These are phyloP conservation scores for Rotaria sp. DNA, from an alignment of 2,888 invertebrate species.

Conservation along the genomic window DNA sequence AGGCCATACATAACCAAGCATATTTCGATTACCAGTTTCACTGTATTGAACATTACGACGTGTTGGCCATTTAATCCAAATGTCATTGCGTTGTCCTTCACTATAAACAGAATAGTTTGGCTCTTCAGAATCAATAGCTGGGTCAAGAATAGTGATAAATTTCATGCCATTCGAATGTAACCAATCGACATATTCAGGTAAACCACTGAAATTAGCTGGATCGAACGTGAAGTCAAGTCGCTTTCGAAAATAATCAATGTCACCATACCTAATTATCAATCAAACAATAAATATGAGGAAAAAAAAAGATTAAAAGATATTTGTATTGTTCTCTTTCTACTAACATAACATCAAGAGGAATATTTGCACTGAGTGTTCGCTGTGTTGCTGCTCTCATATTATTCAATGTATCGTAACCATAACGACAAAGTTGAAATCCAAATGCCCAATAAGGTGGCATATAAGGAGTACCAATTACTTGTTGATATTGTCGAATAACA, in stretches of 20 bases:
- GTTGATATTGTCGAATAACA: slow-evolving; percentile 55
- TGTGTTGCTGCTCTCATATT: slow-evolving; percentile 49
- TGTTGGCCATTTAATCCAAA: slow-evolving; percentile 40
- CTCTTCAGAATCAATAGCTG: slow-evolving; percentile 39
- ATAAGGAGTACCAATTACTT: slow-evolving; percentile 46
- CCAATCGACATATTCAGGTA: slow-evolving; percentile 41
- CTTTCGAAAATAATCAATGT: slow-evolving; percentile 51
- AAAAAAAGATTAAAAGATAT: too few relatives aligned
- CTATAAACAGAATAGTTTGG: slow-evolving; percentile 33
- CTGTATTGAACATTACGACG: slow-evolving; percentile 35
- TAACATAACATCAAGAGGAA: slow-evolving; percentile 45
- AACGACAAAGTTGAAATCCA: slow-evolving; percentile 78
- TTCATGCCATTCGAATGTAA: slow-evolving; percentile 48
- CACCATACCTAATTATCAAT: slow-evolving; percentile 43
- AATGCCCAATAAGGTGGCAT: slow-evolving; percentile 66
- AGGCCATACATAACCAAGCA: slow-evolving; percentile 40
- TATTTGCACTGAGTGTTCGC: slow-evolving; percentile 47
- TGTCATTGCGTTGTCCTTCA: slow-evolving; percentile 31
- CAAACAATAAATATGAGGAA: background rate
- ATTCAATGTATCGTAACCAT: slow-evolving; percentile 49
- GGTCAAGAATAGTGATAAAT: slow-evolving; percentile 48
- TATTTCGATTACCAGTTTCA: slow-evolving; percentile 36
- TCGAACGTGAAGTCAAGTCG: slow-evolving; percentile 50
- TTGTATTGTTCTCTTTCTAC: background rate
- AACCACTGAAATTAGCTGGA: slow-evolving; percentile 44